Evolutionary conservation across 2,113 vertebrate genomes (phyloP).

Genomic region (Malurus alboscapulatus): DNA sequence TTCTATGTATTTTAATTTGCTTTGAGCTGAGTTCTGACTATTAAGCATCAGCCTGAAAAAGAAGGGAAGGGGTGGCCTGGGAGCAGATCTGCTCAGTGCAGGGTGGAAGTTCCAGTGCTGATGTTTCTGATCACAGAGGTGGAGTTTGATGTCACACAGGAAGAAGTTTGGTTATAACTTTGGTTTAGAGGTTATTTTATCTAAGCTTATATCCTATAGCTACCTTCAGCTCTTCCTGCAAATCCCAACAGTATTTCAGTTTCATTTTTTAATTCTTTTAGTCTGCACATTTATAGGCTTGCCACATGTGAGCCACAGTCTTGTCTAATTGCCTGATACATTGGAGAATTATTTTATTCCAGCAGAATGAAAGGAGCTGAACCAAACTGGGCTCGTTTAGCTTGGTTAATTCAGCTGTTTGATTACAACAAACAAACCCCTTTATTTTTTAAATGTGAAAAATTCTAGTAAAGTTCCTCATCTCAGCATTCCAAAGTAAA

Average conservation of each 20-base stretch:
- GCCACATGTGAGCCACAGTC: neutral
- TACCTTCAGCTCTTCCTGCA: neutral
- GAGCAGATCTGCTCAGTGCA: neutral
- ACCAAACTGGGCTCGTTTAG: neutral
- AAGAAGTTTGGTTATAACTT: neutral
- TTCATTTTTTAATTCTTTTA: neutral
- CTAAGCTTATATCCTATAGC: rapidly evolving
- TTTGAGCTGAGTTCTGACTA: neutral
- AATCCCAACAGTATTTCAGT: neutral
- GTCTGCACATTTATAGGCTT: neutral
- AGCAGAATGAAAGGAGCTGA: neutral
- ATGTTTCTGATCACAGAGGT: neutral
- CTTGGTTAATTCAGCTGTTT: neutral
- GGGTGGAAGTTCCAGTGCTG: neutral
- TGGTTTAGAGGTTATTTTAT: neutral
- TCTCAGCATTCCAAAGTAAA: neutral
- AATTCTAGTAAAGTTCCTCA: neutral
- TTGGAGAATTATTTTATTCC: neutral
- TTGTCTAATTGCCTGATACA: neutral
- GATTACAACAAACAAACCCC: neutral
- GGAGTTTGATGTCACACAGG: neutral
- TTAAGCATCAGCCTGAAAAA: neutral
- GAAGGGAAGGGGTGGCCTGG: neutral
- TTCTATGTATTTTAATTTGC: neutral
- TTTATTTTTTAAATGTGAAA: neutral